Evolutionary conservation across 2,888 invertebrate genomes (phyloP).

Genomic region (Aphidius colemani): DNA sequence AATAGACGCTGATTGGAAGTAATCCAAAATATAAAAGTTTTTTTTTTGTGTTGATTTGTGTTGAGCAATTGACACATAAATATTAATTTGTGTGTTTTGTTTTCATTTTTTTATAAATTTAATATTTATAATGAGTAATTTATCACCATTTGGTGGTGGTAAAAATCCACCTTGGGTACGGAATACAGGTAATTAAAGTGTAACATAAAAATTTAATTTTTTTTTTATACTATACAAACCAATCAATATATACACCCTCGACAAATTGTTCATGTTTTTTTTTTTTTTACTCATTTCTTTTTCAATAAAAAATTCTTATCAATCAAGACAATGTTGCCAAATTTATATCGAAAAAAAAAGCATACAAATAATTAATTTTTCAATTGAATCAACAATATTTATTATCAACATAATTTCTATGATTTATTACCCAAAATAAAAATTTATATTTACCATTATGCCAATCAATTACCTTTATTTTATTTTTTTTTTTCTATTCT

Average conservation of each 20-base stretch:
- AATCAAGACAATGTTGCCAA: not conserved
- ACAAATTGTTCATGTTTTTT: not conserved
- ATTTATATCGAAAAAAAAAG: not conserved
- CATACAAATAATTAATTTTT: too few relatives aligned
- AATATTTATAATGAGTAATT: conserved; percentile 59
- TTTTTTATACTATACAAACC: not conserved
- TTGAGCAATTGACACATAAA: not conserved
- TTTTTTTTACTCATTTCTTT: not conserved
- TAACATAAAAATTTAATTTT: not conserved
- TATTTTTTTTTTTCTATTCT: not conserved
- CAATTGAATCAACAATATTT: too few relatives aligned
- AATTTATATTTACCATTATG: not conserved
- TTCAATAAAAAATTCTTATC: not conserved
- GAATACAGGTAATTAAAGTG: conserved; percentile 59
- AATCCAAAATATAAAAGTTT: too few relatives aligned
- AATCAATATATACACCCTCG: conserved; percentile 14
- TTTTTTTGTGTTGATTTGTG: too few relatives aligned
- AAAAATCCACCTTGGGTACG: conserved; percentile 87
- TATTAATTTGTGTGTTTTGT: conserved; percentile 3
- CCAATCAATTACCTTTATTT: not conserved
- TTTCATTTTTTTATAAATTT: not conserved
- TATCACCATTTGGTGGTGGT: conserved; percentile 66
- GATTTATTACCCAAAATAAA: too few relatives aligned
- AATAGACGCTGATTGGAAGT: conserved; percentile 47
- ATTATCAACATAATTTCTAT: too few relatives aligned